Evolutionary conservation across 2,888 invertebrate species (phyloP).

Genomic region (Leucophenga maculata): DNA sequence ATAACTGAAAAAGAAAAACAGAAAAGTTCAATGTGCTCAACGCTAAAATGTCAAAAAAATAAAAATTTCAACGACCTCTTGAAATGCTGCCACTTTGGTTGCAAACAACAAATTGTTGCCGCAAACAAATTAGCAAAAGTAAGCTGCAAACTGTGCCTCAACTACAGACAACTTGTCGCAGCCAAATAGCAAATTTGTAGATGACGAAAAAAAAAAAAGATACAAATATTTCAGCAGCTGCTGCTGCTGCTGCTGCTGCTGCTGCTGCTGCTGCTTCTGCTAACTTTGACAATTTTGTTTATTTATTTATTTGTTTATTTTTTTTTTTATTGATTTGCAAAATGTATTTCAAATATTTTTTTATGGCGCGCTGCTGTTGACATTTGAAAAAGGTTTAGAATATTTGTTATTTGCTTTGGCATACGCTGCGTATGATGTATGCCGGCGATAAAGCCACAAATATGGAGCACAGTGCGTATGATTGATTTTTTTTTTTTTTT

Average conservation of each 20-base stretch:
- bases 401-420: background rate
- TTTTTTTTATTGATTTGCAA: slow-evolving; percentile 10
- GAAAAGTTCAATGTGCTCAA: slow-evolving; percentile 8
- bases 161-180: background rate
- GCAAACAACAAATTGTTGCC: slow-evolving; percentile 7
- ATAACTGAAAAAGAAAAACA: background rate
- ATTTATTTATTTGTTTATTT: background rate
- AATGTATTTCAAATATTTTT: background rate
- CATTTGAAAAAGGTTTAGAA: background rate
- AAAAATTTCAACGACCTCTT: background rate
- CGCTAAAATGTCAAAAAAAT: background rate
- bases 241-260: too few relatives aligned
- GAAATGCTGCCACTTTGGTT: background rate
- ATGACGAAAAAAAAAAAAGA: too few relatives aligned
- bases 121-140: slow-evolving; percentile 1
- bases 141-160: background rate
- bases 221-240: too few relatives aligned
- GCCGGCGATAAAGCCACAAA: background rate
- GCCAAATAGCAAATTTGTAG: too few relatives aligned
- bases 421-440: slow-evolving; percentile 1
- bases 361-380: background rate
- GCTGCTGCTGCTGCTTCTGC: too few relatives aligned
- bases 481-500: too few relatives aligned
- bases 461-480: background rate
- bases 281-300: background rate